phyloP scores from a whole-genome alignment of 1,140 invertebrate genomes.

The Eciton burchellii region DNA sequence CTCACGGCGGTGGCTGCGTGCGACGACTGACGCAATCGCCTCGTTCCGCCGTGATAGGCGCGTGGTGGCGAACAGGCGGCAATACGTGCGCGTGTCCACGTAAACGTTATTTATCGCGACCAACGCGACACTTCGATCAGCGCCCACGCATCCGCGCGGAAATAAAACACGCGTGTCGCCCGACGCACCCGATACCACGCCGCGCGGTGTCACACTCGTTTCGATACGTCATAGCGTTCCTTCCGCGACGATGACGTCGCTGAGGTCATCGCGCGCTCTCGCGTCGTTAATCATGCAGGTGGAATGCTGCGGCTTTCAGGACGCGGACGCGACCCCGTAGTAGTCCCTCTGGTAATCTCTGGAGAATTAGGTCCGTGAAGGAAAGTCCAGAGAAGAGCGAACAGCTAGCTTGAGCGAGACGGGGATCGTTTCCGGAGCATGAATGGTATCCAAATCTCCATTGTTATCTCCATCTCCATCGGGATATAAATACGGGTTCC shows the following conservation, averaged over 20 bases:
- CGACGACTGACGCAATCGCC: conserved; percentile 55
- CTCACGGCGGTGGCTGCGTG: not conserved
- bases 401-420: no score
- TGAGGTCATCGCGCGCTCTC: conserved; percentile 17
- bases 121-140: not conserved
- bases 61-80: not conserved
- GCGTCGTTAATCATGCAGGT: conserved; percentile 33
- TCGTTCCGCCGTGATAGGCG: conserved; percentile 8
- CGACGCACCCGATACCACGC: conserved; percentile 18
- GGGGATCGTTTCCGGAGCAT: no score
- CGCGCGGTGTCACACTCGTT: conserved; percentile 47
- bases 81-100: conserved; percentile 6
- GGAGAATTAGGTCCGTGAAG: no score
- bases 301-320: not conserved
- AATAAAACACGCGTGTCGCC: no score
- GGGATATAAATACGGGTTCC: no score
- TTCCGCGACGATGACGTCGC: conserved; percentile 28
- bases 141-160: not conserved
- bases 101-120: conserved; percentile 1
- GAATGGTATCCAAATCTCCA: no score
- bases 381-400: not conserved
- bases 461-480: no score
- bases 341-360: no score
- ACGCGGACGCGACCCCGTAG: no score
- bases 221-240: conserved; percentile 32